These are phyloP conservation scores for Drosophila mayaguana DNA, from an alignment of 2,888 invertebrate species.

Conservation along the genomic window DNA sequence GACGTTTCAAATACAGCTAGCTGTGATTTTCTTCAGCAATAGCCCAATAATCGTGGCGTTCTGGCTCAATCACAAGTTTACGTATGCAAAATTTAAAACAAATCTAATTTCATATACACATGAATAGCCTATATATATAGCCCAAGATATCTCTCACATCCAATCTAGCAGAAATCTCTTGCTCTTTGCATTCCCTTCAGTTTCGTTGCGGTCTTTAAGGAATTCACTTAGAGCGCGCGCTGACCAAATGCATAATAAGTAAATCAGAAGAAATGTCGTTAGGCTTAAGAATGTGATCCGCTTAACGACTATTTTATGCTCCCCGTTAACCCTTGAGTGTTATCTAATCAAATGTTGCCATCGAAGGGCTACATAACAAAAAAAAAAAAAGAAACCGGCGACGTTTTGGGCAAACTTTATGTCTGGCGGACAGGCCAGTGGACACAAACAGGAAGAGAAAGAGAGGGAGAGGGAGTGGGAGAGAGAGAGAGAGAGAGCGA, in stretches of 20 bases:
- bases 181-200: neutral
- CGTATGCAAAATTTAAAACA: no score
- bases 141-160: neutral
- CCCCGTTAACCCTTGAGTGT: constrained; percentile 14
- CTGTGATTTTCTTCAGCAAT: neutral
- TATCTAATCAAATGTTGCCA: constrained; percentile 42
- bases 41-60: neutral
- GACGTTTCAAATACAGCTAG: neutral
- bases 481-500: neutral
- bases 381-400: constrained; percentile 30
- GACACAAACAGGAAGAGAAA: constrained; percentile 9
- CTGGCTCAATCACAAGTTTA: no score
- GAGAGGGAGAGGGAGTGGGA: neutral
- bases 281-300: constrained; percentile 11
- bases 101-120: no score
- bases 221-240: constrained; percentile 5
- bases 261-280: constrained; percentile 4
- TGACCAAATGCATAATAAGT: constrained; percentile 3
- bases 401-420: constrained; percentile 32
- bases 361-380: constrained; percentile 24
- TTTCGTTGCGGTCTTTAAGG: neutral
- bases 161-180: neutral
- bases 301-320: constrained; percentile 11
- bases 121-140: neutral
- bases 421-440: constrained; percentile 15